These are phyloP conservation scores for Drepana arcuata DNA, from an alignment of 1,140 invertebrate genomes.

Conservation along the genomic window DNA sequence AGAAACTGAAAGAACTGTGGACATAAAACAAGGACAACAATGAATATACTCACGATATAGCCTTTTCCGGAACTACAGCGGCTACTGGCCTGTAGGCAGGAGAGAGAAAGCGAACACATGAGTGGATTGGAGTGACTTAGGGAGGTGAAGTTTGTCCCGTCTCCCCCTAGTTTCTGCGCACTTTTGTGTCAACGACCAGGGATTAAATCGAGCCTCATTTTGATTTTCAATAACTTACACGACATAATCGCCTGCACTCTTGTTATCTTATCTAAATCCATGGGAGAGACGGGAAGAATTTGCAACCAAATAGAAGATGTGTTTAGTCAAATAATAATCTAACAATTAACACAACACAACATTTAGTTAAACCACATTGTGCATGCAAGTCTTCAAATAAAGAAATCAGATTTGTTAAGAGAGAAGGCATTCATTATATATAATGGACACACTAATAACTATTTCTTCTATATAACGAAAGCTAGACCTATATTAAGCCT, in stretches of 20 bases:
- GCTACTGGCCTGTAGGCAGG: slow-evolving; percentile 83
- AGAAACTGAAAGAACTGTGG: slow-evolving; percentile 23
- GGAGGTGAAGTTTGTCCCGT: slow-evolving; percentile 31
- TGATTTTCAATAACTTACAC: not conserved
- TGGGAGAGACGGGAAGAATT: slow-evolving; percentile 25
- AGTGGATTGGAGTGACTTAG: slow-evolving; percentile 54
- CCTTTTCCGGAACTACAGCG: slow-evolving; percentile 89
- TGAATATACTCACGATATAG: slow-evolving; percentile 86
- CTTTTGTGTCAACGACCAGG: too few species aligned
- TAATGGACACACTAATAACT: too few species aligned
- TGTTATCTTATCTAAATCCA: too few species aligned
- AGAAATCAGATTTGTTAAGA: too few species aligned
- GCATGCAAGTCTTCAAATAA: slow-evolving; percentile 26
- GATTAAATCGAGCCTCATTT: too few species aligned
- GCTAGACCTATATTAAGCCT: too few species aligned
- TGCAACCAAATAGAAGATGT: slow-evolving; percentile 29
- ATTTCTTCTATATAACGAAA: too few species aligned
- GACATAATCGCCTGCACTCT: too few species aligned
- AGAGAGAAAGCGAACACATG: slow-evolving; percentile 68
- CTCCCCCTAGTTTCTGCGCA: slow-evolving; percentile 28
- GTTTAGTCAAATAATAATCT: slow-evolving; percentile 20
- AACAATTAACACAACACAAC: slow-evolving; percentile 31
- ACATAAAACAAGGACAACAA: slow-evolving; percentile 47
- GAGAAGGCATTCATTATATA: too few species aligned
- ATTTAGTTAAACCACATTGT: slow-evolving; percentile 19